Percentiles rank a stretch among this genome's conserved stretches.
These are phyloP conservation scores for Drosophila erecta DNA, from an alignment of 1,140 invertebrate species.

Conservation along the genomic window DNA sequence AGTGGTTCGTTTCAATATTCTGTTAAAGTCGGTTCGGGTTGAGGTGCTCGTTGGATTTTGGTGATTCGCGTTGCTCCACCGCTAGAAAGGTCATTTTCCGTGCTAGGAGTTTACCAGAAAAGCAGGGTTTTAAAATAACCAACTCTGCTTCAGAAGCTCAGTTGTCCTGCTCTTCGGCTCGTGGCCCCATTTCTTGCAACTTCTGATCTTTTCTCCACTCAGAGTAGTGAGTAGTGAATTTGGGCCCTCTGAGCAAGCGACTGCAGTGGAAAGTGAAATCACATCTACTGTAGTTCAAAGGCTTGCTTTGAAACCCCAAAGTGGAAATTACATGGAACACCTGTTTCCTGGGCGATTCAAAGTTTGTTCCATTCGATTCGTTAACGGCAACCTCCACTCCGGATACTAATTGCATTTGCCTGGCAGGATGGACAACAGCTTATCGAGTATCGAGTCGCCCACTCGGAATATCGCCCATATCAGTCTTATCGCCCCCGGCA, in stretches of 20 bases:
- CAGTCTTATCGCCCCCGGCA: slow-evolving; percentile 20
- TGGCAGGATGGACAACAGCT: slow-evolving; percentile 4
- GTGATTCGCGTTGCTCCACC: background rate
- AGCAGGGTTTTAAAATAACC: background rate
- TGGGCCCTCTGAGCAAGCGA: background rate
- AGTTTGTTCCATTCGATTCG: slow-evolving; percentile 6
- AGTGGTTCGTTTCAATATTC: slow-evolving; percentile 18
- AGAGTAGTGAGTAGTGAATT: too few species aligned
- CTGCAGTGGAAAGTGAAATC: slow-evolving; percentile 23
- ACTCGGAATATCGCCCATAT: slow-evolving; percentile 36
- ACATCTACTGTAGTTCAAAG: slow-evolving; percentile 23
- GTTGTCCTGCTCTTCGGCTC: background rate
- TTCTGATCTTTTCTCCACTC: slow-evolving; percentile 7
- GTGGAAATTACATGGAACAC: slow-evolving; percentile 36
- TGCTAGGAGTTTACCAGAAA: background rate
- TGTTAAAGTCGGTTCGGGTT: slow-evolving; percentile 1
- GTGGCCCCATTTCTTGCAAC: background rate
- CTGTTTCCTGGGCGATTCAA: slow-evolving; percentile 28
- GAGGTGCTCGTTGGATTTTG: background rate
- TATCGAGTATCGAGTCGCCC: slow-evolving; percentile 24
- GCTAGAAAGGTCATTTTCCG: background rate
- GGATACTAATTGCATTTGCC: slow-evolving; percentile 35
- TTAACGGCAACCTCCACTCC: background rate
- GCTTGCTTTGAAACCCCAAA: slow-evolving; percentile 13
- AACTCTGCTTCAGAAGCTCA: background rate